Percentiles rank a stretch among this genome's conserved stretches.
These are phyloP conservation scores for Nephila pilipes DNA, from an alignment of 1,140 invertebrate genomes.

Conservation along the genomic window DNA sequence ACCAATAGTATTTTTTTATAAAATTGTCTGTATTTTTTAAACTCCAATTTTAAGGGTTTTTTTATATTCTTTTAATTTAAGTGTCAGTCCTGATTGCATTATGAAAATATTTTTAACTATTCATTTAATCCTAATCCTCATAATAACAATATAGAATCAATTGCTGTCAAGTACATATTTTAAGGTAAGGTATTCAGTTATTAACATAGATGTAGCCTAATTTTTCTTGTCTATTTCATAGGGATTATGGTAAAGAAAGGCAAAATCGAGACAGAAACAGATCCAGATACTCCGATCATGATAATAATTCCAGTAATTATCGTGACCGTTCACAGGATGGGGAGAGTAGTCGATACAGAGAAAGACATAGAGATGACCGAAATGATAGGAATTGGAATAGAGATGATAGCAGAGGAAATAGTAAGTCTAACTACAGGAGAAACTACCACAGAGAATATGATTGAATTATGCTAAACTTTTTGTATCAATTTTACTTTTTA, in stretches of 20 bases:
- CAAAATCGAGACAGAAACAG: constrained; percentile 8
- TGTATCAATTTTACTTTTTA: background rate
- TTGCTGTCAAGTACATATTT: too few species aligned
- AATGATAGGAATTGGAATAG: background rate
- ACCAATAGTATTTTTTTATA: too few species aligned
- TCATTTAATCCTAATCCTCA: too few species aligned
- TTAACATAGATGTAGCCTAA: too few species aligned
- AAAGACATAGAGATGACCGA: background rate
- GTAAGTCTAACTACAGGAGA: background rate
- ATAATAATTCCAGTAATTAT: background rate
- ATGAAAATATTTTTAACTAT: too few species aligned
- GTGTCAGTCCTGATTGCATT: too few species aligned
- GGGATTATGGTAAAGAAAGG: constrained; percentile 11
- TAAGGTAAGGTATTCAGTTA: too few species aligned
- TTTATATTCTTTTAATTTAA: too few species aligned
- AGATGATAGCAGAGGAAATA: constrained; percentile 13
- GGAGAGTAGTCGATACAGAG: background rate
- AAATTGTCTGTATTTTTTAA: too few species aligned
- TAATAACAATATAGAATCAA: too few species aligned
- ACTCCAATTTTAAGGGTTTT: too few species aligned
- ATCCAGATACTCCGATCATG: constrained; percentile 10
- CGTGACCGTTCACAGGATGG: constrained; percentile 41
- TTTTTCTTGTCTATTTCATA: background rate
- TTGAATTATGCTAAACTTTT: background rate
- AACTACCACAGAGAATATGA: background rate